Evolutionary conservation across 2,113 vertebrate species (phyloP).

Genomic region (Suricata suricatta): DNA sequence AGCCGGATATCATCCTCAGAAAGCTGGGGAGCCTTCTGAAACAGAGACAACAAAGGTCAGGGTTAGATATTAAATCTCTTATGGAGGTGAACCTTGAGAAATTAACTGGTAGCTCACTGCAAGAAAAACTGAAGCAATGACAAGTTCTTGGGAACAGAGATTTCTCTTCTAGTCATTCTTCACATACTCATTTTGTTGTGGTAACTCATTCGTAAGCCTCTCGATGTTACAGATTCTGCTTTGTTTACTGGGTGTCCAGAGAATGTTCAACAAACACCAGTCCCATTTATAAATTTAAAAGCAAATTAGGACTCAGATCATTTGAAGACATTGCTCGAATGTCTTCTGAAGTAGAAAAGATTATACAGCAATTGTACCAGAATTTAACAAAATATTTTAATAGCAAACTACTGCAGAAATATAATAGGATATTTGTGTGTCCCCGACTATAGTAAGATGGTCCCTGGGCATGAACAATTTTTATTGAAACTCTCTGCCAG

Average conservation of each 20-base stretch:
- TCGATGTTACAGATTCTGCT: background rate
- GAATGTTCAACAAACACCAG: background rate
- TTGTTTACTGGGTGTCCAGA: background rate
- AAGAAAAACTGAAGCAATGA: background rate
- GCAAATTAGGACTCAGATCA: background rate
- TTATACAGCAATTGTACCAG: background rate
- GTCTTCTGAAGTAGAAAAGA: background rate
- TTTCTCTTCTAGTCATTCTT: background rate
- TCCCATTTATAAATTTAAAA: background rate
- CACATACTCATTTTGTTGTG: background rate
- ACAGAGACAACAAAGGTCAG: constrained; percentile 64
- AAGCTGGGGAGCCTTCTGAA: constrained; percentile 90
- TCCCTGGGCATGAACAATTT: background rate
- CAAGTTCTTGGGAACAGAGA: background rate
- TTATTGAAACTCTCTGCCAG: constrained; percentile 30
- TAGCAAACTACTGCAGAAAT: background rate
- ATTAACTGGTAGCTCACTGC: background rate
- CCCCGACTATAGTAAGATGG: background rate
- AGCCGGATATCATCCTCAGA: constrained; percentile 92
- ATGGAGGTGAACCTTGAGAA: background rate
- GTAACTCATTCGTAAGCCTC: background rate
- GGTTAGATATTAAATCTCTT: constrained; percentile 35
- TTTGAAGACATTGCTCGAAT: background rate
- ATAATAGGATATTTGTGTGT: background rate
- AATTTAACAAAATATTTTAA: background rate